Evolutionary conservation across 1,140 invertebrate species (phyloP).

Genomic region (Drosophila erecta): DNA sequence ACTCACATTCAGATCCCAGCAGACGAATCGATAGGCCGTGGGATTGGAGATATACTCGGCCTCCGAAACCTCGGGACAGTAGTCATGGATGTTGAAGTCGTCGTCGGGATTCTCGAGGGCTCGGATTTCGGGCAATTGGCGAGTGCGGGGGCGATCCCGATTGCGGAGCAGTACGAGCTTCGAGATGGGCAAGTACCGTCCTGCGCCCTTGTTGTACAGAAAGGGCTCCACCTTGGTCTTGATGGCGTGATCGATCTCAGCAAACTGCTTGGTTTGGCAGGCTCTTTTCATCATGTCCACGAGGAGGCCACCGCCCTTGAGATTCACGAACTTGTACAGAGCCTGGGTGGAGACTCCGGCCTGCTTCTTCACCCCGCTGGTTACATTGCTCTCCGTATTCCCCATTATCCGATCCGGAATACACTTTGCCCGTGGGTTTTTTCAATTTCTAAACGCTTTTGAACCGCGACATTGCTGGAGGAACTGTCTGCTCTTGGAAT

Average conservation of each 20-base stretch:
- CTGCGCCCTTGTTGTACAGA: constrained; percentile 96
- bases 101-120: constrained; percentile 92
- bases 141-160: constrained; percentile 92
- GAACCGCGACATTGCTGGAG: constrained; percentile 59
- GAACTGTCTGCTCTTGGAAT: constrained; percentile 35
- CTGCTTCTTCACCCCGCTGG: constrained; percentile 96
- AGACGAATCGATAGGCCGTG: constrained; percentile 91
- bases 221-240: constrained; percentile 95
- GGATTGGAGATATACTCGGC: constrained; percentile 87
- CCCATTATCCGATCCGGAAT: constrained; percentile 88
- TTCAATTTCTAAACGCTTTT: constrained; percentile 41
- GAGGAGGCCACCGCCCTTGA: constrained; percentile 96
- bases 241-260: constrained; percentile 95
- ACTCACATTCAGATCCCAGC: constrained; percentile 93
- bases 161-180: constrained; percentile 95
- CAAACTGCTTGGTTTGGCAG: constrained; percentile 93
- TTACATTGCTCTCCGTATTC: constrained; percentile 96
- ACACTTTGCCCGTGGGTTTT: constrained; percentile 12
- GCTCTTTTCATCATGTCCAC: constrained; percentile 97
- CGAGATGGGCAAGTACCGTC: constrained; percentile 94
- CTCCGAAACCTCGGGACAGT: constrained; percentile 87
- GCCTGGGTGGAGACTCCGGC: constrained; percentile 92
- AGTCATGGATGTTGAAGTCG: constrained; percentile 92
- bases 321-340: constrained; percentile 93
- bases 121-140: constrained; percentile 90